Conservation (phyloP, 2,113 vertebrate genomes). For the Spea multiplicata region DNA sequence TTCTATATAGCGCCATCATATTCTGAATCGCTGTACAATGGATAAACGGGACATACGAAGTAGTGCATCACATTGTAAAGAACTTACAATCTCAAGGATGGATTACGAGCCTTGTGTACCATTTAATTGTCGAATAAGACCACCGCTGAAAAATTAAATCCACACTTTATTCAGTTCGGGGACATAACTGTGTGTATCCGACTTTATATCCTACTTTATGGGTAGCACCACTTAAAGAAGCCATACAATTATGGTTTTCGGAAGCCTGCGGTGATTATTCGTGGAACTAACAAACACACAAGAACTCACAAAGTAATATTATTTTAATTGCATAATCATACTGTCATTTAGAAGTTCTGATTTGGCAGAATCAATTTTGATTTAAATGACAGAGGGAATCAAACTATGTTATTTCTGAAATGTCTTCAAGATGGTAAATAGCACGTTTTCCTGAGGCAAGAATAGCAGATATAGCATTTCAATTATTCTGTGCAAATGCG, state of each 20-base stretch:
- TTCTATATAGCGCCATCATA: no score
- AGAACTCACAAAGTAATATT: background rate
- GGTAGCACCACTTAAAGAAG: constrained; percentile 5
- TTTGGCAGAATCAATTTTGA: constrained; percentile 16
- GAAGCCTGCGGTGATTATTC: background rate
- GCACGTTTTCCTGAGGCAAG: background rate
- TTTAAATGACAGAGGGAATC: background rate
- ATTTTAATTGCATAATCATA: constrained; percentile 19
- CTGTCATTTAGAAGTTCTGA: constrained; percentile 10
- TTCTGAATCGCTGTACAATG: no score
- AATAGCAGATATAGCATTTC: background rate
- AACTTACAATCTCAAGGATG: no score
- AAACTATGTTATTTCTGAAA: constrained; percentile 6
- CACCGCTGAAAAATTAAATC: background rate
- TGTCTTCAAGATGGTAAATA: constrained; percentile 3
- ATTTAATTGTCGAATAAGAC: no score
- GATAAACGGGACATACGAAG: no score
- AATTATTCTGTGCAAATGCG: background rate
- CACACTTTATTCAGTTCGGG: background rate
- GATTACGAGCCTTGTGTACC: no score
- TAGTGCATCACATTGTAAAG: no score
- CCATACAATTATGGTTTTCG: background rate
- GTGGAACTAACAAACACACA: background rate
- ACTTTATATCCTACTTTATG: background rate
- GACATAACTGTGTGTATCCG: background rate